Base-by-base conservation (phyloP, 2,797 vertebrate genomes). In the Mastacembelus armatus region DNA sequence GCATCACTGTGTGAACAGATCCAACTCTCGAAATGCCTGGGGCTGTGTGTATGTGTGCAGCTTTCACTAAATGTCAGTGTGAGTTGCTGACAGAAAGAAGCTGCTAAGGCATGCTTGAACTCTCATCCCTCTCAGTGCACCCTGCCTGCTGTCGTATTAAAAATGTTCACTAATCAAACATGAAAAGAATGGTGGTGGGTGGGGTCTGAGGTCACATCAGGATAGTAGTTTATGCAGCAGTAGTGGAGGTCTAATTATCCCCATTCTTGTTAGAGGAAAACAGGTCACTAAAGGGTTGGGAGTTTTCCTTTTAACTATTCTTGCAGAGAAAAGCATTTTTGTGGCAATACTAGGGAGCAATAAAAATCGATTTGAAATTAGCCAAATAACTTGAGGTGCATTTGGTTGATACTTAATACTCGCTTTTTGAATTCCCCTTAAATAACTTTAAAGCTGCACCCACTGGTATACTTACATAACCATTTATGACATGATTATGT, bases 111-210 rank as follows among this genome's bases (percentile, higher is more conserved):
- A 48, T 71, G 78, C 68, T 82, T 32, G 24, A 71, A 76, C 52
- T 58, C 57, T 68, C 56, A 35, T 66, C 76, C 64, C 52, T 74
- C 22, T 38, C 42, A 42, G 47, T n/a, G 38, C 40, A 52, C 36
- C 21, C 42, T 6, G 29, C 50, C 35, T 30, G 27, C 58, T 50
- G 52, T 62, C 64, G 58, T 60, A 70, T 78, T 68, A 58, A 47
- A 63, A 62, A 55, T 62, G 42, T 73, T 86, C 77, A 67, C 68
- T 77, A 78, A 85, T 83, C 71, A 86, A 75, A 85, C 58, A 67
- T 79, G 67, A 79, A 66, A 66, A 70, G 69, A 56, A 58, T 44
- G 32, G 44, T 16, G 38, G 21, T 5, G 26, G 30, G 52, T 21
- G 52, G 39, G 30, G 11, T 33, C 7, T 9, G 15, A 15, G 74